Conservation (phyloP, 1,140 invertebrate genomes). For the Laupala kohalensis region DNA sequence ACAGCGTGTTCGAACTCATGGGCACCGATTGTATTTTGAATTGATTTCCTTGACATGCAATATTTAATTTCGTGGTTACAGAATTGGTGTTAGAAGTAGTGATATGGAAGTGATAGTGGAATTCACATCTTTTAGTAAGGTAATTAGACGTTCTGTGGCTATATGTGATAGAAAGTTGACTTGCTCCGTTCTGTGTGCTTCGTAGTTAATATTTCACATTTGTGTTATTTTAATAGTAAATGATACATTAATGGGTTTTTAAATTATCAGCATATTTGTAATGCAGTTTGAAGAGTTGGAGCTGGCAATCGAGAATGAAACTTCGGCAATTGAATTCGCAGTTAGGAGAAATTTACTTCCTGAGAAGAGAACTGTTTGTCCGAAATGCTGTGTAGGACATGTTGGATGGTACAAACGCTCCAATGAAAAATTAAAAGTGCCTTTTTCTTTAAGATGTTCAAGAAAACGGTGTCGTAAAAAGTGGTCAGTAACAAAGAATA, state of each 20-base stretch:
- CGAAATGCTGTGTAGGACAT: slow-evolving; percentile 1
- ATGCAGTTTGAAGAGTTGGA: slow-evolving; percentile 7
- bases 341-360: slow-evolving; percentile 4
- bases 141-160: background rate
- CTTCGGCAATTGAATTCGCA: background rate
- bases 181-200: too few species aligned
- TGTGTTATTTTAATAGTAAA: background rate
- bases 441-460: slow-evolving; percentile 7
- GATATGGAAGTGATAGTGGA: too few species aligned
- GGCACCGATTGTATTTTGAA: too few species aligned
- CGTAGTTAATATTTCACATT: too few species aligned
- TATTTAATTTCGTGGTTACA: too few species aligned
- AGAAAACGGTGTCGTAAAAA: slow-evolving; percentile 8
- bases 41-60: too few species aligned
- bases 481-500: slow-evolving; percentile 8
- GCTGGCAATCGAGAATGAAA: slow-evolving; percentile 5
- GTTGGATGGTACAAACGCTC: slow-evolving; percentile 8
- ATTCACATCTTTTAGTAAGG: too few species aligned
- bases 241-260: background rate
- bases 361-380: slow-evolving; percentile 2
- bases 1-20: too few species aligned
- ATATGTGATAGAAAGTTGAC: background rate
- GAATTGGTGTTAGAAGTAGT: too few species aligned
- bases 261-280: background rate
- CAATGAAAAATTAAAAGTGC: slow-evolving; percentile 6